Evolutionary conservation across 2,797 vertebrate species (phyloP), one percentile per base, ranked within the genome.

Genomic region (Molossus alvarezi): DNA sequence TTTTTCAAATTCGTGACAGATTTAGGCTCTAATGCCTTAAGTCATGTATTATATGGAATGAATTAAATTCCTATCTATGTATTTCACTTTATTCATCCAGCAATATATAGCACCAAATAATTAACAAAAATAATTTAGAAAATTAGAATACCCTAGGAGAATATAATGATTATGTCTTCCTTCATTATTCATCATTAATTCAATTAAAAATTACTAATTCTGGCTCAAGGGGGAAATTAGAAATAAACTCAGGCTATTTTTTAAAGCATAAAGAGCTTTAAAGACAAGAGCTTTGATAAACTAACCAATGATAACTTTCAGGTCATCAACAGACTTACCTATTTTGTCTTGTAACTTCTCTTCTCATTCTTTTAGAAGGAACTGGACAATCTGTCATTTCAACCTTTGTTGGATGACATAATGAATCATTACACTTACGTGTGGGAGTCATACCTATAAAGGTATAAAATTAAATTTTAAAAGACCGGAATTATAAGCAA

Each of bases 381-480:
- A 97, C 29, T 25, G 98, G 98, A 33, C 95, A 96, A 41, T 98
- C 98, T 48, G 96, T 53, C 17, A 95, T 29, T 88, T 98, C 98
- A 12, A 94, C 83, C 7, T 91, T 80, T 81, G 97, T 0, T 72
- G 98, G 93, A 13, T 97, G 98, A 77, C 90, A 95, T 51, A 98
- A 87, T 2, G 97, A 95, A 57, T 97, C 97, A 62, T 88, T 95
- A 6, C 94, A 94, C 94, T 93, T 98, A 77, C 97, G 98, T 88
- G 98, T 98, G 72, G 98, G 97, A 86, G 98, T 98, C 98, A 99
- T 98, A 88, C 98, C 99, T 99, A 67, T 14, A 73, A 92, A 88
- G 71, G 3, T 1, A 82, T 57, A 91, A 95, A 88, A 85, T 81
- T 58, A 91, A 85, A 25, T 48, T 85, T 86, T 17, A 91, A 41